Base-by-base conservation (phyloP, 2,888 invertebrate genomes). In the Tribolium freemani region DNA sequence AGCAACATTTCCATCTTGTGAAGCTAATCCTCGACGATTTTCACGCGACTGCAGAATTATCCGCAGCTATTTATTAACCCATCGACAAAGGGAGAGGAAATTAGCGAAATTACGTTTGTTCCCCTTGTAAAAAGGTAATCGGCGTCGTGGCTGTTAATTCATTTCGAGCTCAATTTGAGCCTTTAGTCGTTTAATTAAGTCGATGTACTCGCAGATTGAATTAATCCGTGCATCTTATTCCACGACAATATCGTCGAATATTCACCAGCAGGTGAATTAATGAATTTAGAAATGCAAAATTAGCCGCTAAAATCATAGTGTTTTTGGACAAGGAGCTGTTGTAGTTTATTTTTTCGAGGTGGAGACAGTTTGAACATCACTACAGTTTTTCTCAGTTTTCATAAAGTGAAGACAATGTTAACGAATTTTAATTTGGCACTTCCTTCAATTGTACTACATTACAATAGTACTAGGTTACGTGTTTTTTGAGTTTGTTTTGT, bases 111-210 rank as follows among this genome's bases (percentile, higher is more conserved):
- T 73, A 54, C 69, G 66, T 67, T 69, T 56, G 70, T 66, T 72
- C 69, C 57, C 26, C 31, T 2, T 69, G 74, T 69, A 74, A 76
- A 76, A 76, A 76, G 72, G 76, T 74, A 74, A 72, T 76, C 72
- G 76, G 31, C 71, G 72, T 69, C 74, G 74, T 72, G 75, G 72
- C 73, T 72, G 74, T 72, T 76, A 75, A 75, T 75, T 72, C 74
- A 73, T 74, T 75, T 76, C 72, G 69, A 71, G 75, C 75, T 71
- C 74, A 74, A 76, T 76, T 76, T 75, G 58, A 75, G 72, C 71
- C 50, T 60, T 71, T 69, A 72, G 67, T 53, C 69, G 69, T 76
- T 76, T 74, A 76, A 76, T 76, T 76, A 75, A 76, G 69, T 71
- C 74, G 64, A 75, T 75, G 48, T 71, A 50, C 53, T 54, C 63